These are phyloP conservation scores for Brachionichthys hirsutus DNA, from an alignment of 2,113 vertebrate genomes.

Conservation along the genomic window DNA sequence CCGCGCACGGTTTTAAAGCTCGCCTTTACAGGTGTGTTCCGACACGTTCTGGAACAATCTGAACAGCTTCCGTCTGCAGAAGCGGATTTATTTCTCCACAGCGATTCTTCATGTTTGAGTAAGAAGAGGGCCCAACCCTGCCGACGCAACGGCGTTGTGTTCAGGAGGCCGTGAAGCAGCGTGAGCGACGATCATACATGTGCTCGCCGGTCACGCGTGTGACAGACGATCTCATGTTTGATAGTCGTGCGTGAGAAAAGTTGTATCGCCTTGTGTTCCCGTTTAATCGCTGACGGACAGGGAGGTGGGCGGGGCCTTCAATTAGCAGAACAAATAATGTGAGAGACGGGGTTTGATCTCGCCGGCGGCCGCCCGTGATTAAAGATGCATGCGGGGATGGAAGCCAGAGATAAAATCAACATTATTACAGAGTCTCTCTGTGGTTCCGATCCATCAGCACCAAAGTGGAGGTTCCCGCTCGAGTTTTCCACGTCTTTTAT, in stretches of 20 bases:
- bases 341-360: slow-evolving; percentile 2
- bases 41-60: neutral
- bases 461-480: slow-evolving; percentile 25
- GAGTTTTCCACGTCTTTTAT: slow-evolving; percentile 22
- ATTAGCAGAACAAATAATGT: neutral
- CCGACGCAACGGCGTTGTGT: no score
- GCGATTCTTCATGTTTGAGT: neutral
- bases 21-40: neutral
- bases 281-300: no score
- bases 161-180: no score
- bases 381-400: neutral
- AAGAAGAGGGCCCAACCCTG: neutral
- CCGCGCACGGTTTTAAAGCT: slow-evolving; percentile 35
- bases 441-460: slow-evolving; percentile 28
- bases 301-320: slow-evolving; percentile 1
- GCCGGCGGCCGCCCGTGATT: slow-evolving; percentile 30
- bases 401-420: slow-evolving; percentile 29
- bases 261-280: no score
- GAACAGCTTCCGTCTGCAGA: neutral
- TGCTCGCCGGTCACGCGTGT: no score
- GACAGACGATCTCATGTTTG: no score
- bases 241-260: no score
- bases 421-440: slow-evolving; percentile 22
- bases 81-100: no score
- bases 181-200: no score